These are phyloP conservation scores for Tolmerus cingulatus DNA, from an alignment of 2,888 invertebrate species.

Conservation along the genomic window DNA sequence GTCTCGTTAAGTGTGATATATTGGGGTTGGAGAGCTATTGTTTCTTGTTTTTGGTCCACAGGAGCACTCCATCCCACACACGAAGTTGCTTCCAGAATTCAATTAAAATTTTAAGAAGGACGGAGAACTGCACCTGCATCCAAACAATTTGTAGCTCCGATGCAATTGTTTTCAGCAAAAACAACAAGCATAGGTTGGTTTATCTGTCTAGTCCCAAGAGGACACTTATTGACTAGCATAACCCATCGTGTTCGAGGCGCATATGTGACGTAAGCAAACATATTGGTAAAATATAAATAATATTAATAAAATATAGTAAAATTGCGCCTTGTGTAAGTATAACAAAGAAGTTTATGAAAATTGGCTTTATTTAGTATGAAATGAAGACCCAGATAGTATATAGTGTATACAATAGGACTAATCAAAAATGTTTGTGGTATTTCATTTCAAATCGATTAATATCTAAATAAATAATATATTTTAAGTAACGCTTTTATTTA, in stretches of 20 bases:
- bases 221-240: neutral
- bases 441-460: too few species aligned
- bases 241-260: neutral
- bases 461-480: too few species aligned
- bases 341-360: too few species aligned
- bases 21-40: neutral
- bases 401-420: too few species aligned
- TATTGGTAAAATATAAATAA: too few species aligned
- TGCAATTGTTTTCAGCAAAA: neutral
- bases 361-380: too few species aligned
- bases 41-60: neutral
- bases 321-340: too few species aligned
- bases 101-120: neutral
- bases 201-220: neutral
- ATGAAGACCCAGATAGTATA: too few species aligned
- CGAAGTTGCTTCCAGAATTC: neutral
- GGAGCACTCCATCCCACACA: neutral
- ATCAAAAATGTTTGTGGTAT: too few species aligned
- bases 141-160: neutral
- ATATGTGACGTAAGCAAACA: too few species aligned
- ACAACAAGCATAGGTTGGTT: neutral
- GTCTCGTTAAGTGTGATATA: neutral
- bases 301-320: too few species aligned
- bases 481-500: too few species aligned
- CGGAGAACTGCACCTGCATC: neutral